A percentile compares a stretch with the other conserved stretches of the same genome.
Evolutionary conservation across 2,888 invertebrate genomes (phyloP).

Genomic region (Biston stratarius): DNA sequence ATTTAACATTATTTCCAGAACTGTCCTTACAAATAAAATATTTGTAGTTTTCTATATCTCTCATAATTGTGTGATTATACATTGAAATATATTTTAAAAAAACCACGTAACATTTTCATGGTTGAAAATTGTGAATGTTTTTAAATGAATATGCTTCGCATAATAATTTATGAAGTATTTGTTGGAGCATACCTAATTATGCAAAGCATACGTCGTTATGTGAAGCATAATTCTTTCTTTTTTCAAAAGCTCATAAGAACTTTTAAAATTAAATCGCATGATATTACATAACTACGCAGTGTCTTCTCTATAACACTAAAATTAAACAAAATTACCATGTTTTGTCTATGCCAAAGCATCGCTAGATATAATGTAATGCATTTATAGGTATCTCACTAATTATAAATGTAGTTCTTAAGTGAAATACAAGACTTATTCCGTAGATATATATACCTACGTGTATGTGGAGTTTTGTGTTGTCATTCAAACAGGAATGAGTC

Average conservation of each 20-base stretch:
- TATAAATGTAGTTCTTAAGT: slow-evolving; percentile 76
- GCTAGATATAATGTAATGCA: slow-evolving; percentile 85
- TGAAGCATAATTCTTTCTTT: background rate
- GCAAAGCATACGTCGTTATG: background rate
- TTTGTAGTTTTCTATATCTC: slow-evolving; percentile 13
- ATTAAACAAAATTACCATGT: slow-evolving; percentile 70
- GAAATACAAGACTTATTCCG: slow-evolving; percentile 84
- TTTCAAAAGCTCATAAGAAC: slow-evolving; percentile 11
- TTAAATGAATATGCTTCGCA: background rate
- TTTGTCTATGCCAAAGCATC: slow-evolving; percentile 87
- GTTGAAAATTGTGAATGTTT: slow-evolving; percentile 28
- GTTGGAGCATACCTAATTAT: background rate
- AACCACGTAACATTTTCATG: slow-evolving; percentile 12
- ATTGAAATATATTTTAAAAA: slow-evolving; percentile 17
- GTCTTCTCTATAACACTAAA: slow-evolving; percentile 48
- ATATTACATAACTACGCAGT: slow-evolving; percentile 42
- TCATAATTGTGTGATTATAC: slow-evolving; percentile 25
- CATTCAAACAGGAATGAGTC: slow-evolving; percentile 76
- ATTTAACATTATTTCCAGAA: background rate
- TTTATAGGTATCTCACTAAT: slow-evolving; percentile 86
- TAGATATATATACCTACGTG: slow-evolving; percentile 71
- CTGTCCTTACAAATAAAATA: background rate
- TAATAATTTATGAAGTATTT: background rate
- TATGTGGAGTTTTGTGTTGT: slow-evolving; percentile 67
- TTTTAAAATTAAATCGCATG: slow-evolving; percentile 4